These are phyloP conservation scores for Pangasius krempfi DNA, from an alignment of 2,797 vertebrate species.

Conservation along the genomic window DNA sequence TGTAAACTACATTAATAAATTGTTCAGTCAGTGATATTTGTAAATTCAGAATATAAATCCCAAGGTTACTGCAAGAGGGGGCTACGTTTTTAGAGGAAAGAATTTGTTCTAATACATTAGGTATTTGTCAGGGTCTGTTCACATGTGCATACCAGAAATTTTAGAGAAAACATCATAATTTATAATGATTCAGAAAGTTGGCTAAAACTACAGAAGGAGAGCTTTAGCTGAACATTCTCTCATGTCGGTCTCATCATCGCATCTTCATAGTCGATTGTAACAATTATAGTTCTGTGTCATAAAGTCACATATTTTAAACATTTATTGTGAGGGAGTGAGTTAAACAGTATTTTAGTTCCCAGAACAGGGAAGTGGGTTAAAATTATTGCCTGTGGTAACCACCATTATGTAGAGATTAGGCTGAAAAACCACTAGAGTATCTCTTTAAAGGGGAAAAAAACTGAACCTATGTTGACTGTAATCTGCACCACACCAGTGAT, in stretches of 20 bases:
- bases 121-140: background rate
- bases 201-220: background rate
- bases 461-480: background rate
- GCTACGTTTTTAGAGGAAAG: background rate
- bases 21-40: background rate
- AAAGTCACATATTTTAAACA: background rate
- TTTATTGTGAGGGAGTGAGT: background rate
- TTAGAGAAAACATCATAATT: background rate
- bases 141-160: background rate
- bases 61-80: background rate
- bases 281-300: background rate
- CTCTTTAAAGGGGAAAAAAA: background rate
- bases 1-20: background rate
- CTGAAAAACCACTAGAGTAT: background rate
- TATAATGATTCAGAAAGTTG: background rate
- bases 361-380: background rate
- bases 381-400: background rate
- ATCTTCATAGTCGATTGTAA: background rate
- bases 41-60: background rate
- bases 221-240: background rate
- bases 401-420: background rate
- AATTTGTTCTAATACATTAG: background rate
- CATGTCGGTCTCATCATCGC: background rate
- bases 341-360: background rate
- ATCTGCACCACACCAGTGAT: background rate